Evolutionary conservation across 2,113 vertebrate genomes (phyloP).

Genomic region (Terrapene triunguis): DNA sequence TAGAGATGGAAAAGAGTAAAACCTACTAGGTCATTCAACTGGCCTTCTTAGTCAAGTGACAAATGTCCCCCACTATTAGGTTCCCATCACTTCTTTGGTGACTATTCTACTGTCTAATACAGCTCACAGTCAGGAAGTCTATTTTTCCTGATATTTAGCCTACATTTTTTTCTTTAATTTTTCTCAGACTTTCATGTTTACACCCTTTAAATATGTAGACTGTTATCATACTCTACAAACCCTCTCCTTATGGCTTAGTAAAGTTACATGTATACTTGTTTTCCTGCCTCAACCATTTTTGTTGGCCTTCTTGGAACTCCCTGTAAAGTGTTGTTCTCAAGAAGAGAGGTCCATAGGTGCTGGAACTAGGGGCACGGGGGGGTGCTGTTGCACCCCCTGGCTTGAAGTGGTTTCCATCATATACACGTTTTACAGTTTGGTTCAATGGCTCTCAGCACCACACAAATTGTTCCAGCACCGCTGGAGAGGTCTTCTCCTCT

Average conservation of each 20-base stretch:
- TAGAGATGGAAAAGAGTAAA: background rate
- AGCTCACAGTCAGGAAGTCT: conserved; percentile 59
- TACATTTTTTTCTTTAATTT: conserved; percentile 6
- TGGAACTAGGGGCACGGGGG: no score
- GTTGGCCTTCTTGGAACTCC: conserved; percentile 73
- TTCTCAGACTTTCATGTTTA: conserved; percentile 51
- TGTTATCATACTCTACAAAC: conserved; percentile 71
- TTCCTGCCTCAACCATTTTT: conserved; percentile 68
- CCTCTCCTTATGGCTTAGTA: conserved; percentile 66
- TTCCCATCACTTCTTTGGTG: conserved; percentile 70
- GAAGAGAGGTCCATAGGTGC: background rate
- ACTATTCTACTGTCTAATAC: conserved; percentile 51
- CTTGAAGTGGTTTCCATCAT: no score
- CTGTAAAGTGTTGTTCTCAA: conserved; percentile 73
- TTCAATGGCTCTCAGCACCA: no score
- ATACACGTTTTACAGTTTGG: no score
- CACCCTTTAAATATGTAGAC: conserved; percentile 75
- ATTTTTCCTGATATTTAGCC: conserved; percentile 55
- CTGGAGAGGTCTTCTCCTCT: conserved; percentile 56
- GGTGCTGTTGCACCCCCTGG: no score
- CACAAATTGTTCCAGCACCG: no score
- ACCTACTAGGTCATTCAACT: background rate
- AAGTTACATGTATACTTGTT: conserved; percentile 74
- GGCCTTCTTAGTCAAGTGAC: conserved; percentile 2
- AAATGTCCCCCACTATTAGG: conserved; percentile 18